These are phyloP conservation scores for Zaprionus bogoriensis DNA, from an alignment of 2,888 invertebrate species.

Conservation along the genomic window DNA sequence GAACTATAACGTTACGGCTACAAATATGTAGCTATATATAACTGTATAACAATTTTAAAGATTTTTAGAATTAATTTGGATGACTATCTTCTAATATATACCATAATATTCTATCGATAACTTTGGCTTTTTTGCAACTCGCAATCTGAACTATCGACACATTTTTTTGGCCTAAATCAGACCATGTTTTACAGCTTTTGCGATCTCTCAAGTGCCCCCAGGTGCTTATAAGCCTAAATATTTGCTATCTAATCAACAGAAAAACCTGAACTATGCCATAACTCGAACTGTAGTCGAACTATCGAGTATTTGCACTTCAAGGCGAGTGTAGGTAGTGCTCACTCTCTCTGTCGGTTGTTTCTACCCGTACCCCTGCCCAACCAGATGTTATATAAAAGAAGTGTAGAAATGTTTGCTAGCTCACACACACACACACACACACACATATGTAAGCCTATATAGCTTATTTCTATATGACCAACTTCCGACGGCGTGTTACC, in stretches of 20 bases:
- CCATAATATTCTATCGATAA: too few species aligned
- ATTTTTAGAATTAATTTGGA: too few species aligned
- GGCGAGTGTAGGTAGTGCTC: not conserved
- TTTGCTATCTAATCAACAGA: constrained; percentile 46
- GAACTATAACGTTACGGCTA: too few species aligned
- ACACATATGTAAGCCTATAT: not conserved
- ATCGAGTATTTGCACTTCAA: constrained; percentile 18
- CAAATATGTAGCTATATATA: too few species aligned
- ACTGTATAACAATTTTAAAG: too few species aligned
- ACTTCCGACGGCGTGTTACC: constrained; percentile 24
- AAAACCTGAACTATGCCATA: constrained; percentile 1
- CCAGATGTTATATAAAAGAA: constrained; percentile 35
- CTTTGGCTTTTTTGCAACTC: too few species aligned
- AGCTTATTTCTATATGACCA: constrained; percentile 9
- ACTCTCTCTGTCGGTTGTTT: too few species aligned
- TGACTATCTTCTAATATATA: too few species aligned
- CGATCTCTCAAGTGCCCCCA: constrained; percentile 4
- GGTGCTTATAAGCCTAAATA: constrained; percentile 16
- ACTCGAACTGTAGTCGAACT: constrained; percentile 3
- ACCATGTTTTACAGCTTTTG: not conserved
- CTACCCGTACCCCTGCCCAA: too few species aligned
- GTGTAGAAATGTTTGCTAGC: constrained; percentile 26
- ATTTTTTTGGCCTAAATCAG: not conserved
- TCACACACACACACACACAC: constrained; percentile 1
- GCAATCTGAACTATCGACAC: too few species aligned